Conservation (phyloP, 2,113 vertebrate species). For the Coturnix japonica region DNA sequence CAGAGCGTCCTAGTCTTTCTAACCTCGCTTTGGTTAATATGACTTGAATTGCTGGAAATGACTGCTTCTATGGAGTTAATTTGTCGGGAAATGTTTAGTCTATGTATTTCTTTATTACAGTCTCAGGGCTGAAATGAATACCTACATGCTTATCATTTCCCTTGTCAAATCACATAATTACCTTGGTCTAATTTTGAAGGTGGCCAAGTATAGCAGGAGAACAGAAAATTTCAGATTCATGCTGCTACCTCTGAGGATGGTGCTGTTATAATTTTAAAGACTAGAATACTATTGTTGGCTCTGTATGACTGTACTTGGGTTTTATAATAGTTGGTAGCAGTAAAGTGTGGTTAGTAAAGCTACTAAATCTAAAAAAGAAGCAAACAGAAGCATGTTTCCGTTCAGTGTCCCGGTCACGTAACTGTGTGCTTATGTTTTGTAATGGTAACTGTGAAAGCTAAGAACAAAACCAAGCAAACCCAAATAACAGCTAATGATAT, state of each 20-base stretch:
- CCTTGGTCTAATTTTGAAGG: slow-evolving; percentile 56
- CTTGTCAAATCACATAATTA: slow-evolving; percentile 52
- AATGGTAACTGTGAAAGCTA: neutral
- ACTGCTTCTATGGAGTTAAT: neutral
- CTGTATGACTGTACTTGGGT: neutral
- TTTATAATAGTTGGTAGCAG: neutral
- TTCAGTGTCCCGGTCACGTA: neutral
- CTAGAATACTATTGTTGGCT: neutral
- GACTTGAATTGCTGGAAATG: neutral
- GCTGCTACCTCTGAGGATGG: neutral
- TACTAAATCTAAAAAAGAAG: neutral
- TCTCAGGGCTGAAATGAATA: slow-evolving; percentile 28
- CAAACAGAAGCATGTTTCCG: neutral
- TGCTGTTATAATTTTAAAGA: neutral
- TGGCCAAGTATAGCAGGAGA: slow-evolving; percentile 17
- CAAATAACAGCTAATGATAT: neutral
- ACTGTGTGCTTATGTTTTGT: neutral
- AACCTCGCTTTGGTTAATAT: neutral
- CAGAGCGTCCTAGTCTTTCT: neutral
- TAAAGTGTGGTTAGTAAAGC: neutral
- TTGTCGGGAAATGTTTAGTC: slow-evolving; percentile 35
- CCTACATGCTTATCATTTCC: slow-evolving; percentile 24
- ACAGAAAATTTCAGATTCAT: neutral
- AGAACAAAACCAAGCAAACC: neutral
- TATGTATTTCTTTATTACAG: neutral